Conservation (phyloP, 2,113 vertebrate genomes). For the Glaucidium brasilianum region DNA sequence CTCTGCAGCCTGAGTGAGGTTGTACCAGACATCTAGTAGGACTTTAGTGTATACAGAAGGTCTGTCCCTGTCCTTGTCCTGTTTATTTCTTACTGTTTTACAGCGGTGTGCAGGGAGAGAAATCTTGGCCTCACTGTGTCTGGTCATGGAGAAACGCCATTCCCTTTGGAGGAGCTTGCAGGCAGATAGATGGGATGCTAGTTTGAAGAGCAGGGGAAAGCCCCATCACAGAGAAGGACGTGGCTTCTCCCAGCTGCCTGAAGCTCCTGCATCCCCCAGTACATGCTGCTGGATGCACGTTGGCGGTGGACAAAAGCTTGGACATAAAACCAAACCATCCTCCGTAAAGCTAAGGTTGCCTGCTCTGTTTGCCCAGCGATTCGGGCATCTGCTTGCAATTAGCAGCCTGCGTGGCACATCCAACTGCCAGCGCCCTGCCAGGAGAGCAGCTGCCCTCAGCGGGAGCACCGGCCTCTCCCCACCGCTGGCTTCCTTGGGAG, state of each 20-base stretch:
- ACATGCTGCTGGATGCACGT: background rate
- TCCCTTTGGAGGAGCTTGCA: background rate
- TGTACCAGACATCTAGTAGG: background rate
- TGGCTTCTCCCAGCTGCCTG: background rate
- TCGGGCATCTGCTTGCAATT: background rate
- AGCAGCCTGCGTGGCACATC: background rate
- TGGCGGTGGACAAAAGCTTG: background rate
- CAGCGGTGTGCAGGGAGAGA: background rate
- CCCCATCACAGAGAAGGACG: background rate
- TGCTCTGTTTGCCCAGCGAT: background rate
- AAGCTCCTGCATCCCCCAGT: background rate
- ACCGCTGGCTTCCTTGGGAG: background rate
- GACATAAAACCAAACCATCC: background rate
- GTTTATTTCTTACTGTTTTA: background rate
- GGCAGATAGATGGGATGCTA: background rate
- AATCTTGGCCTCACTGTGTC: background rate
- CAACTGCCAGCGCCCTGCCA: background rate
- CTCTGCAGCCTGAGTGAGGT: background rate
- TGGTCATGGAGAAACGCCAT: background rate
- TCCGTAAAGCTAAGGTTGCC: background rate
- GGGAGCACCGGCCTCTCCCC: background rate
- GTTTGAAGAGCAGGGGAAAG: background rate
- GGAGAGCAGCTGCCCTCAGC: background rate
- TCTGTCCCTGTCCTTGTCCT: background rate
- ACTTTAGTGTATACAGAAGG: background rate